Evolutionary conservation across 2,888 invertebrate genomes (phyloP), one percentile per base, ranked within the genome.

Genomic region (Athalia circularis): DNA sequence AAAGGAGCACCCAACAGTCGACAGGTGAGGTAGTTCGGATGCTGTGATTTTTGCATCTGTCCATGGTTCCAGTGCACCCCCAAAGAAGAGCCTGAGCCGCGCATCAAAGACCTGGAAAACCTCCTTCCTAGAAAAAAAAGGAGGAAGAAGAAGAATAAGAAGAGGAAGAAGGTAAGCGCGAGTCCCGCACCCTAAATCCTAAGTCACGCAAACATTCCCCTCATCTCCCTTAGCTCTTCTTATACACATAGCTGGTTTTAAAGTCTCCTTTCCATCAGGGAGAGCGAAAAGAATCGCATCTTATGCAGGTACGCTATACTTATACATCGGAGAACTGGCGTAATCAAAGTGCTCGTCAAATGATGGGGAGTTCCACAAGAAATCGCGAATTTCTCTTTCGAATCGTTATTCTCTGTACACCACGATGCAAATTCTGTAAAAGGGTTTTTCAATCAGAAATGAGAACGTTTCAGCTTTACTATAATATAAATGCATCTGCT

Each of bases 41-140:
- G 79, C 75, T 76, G 79, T 65, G 83, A 89, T 88, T 90, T 88
- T 89, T 87, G 89, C 90, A 90, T 90, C 90, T 90, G 89, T 86
- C 88, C 81, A 29, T 29, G 29, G 29, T 29, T 29, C 77, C 50
- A n/a, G 29, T 48, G 74, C 57, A 6, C 48, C 75, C 29, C 29
- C 29, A 29, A 29, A 29, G 62, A 29, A 5, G 67, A 15, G 5
- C n/a, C 9, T 43, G 9, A 59, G 57, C 57, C 43, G 68, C 13
- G 29, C n/a, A 5, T 72, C 29, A 72, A 59, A 72, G 59, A 72
- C 59, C 57, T 5, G 59, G 59, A n/a, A 72, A 72, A 57, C 72
- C 15, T 47, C 45, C 47, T 75, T 75, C 75, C 50, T 7, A 64
- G 75, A 75, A 64, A 43, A 29, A 50, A 9, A 29, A 54, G 54